A percentile compares a stretch with the other conserved stretches of the same genome.
These are phyloP conservation scores for Karalla daura DNA, from an alignment of 2,797 vertebrate species.

Conservation along the genomic window DNA sequence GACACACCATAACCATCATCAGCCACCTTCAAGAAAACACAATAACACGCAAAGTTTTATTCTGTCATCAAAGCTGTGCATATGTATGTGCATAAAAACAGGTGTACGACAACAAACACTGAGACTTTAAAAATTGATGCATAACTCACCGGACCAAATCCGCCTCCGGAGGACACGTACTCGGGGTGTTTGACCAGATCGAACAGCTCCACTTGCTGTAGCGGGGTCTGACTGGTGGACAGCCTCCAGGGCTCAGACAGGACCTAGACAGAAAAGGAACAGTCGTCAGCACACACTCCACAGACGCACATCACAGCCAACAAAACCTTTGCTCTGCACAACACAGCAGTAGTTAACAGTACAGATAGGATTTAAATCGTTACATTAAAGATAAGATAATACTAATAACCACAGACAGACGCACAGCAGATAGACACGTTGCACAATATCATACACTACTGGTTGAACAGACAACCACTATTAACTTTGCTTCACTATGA, in stretches of 20 bases:
- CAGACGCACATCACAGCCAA: neutral
- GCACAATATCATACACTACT: no score
- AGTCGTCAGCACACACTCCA: neutral
- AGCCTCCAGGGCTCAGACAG: constrained; percentile 95
- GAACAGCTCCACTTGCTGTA: constrained; percentile 90
- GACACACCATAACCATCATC: constrained; percentile 98
- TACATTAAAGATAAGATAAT: no score
- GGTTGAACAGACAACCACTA: neutral
- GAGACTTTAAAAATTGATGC: neutral
- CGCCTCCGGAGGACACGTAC: constrained; percentile 91
- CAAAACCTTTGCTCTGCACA: no score
- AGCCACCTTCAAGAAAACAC: constrained; percentile 85
- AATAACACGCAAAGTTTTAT: neutral
- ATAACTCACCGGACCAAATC: constrained; percentile 94
- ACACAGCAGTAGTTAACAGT: no score
- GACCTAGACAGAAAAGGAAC: constrained; percentile 84
- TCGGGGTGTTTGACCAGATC: constrained; percentile 89
- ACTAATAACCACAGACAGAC: no score
- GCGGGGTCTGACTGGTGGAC: constrained; percentile 97
- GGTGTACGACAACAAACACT: neutral
- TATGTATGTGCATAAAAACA: neutral
- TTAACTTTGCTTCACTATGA: neutral
- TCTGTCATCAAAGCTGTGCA: neutral
- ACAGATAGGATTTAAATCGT: no score
- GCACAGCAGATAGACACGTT: no score